Evolutionary conservation across 2,888 invertebrate species (phyloP), one percentile per base, ranked within the genome.

Genomic region (Parnassius apollo): DNA sequence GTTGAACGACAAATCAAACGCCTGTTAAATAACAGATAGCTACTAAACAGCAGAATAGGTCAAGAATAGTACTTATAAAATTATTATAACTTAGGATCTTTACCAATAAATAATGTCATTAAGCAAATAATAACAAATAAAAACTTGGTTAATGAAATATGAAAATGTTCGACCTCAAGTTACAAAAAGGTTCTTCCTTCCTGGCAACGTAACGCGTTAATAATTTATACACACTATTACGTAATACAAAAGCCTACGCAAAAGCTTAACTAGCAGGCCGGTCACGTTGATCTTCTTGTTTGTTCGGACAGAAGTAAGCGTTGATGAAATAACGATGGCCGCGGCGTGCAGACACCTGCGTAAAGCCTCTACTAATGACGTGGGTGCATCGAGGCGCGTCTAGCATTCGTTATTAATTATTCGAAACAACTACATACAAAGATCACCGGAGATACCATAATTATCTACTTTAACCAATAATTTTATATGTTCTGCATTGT

Each of bases 151-250:
- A 58, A 50, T 58, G 58, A 55, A 44, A 51, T 55, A 55, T 62
- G 58, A 62, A 54, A 57, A 52, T 44, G 42, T 9, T 44, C 44
- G 52, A 48, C 57, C 45, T 62, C n/a, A 50, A 9, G 11, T 35
- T 53, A 42, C 57, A 42, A 63, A 18, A 59, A 59, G 59, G 59
- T 73, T 71, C 82, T 86, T 85, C 85, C 84, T 80, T 66, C 80
- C 85, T 83, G 83, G 84, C 85, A 82, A 62, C 62, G 64, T 46
- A 42, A 62, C 48, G 55, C 50, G 58, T 50, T 46, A 63, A 59
- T 59, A 51, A 55, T 59, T 50, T 50, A 53, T 53, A 58, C 11
- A 58, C 22, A 25, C 18, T 35, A 10, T 63, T 63, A 44, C 62
- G 62, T 62, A 62, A 62, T 62, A 63, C 71, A 62, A 59, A 63